Percentiles rank a stretch among this genome's conserved stretches.
Conservation (phyloP, 2,113 vertebrate species). For the Cathartes aura region DNA sequence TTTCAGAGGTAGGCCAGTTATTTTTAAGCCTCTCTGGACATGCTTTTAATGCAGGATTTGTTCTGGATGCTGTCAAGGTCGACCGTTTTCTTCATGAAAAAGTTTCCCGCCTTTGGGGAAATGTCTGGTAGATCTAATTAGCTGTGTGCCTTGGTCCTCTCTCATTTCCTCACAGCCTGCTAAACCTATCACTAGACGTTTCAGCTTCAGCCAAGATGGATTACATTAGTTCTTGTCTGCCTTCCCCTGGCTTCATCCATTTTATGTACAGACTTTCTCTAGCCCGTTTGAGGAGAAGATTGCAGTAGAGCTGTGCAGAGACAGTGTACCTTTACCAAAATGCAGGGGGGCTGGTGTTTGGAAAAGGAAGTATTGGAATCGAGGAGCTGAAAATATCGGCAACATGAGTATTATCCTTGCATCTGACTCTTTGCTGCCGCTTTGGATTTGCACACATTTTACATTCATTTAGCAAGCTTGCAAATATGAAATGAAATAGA, state of each 20-base stretch:
- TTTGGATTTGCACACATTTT: neutral
- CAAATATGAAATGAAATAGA: neutral
- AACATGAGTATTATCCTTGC: neutral
- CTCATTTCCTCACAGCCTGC: conserved; percentile 8
- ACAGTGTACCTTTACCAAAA: neutral
- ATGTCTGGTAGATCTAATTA: conserved; percentile 47
- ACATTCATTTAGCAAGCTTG: neutral
- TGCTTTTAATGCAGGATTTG: conserved; percentile 24
- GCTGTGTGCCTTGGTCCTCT: neutral
- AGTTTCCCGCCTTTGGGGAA: conserved; percentile 1
- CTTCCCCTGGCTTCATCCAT: neutral
- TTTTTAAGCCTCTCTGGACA: conserved; percentile 56
- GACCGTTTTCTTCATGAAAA: neutral
- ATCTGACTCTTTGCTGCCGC: neutral
- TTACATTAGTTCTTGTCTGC: neutral
- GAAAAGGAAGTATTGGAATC: neutral
- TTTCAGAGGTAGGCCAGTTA: conserved; percentile 63
- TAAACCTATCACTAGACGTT: neutral
- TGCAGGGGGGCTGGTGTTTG: neutral
- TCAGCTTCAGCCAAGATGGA: conserved; percentile 19
- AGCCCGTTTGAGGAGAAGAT: neutral
- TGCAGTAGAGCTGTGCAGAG: neutral
- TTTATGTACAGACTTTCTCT: neutral
- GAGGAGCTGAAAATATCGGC: neutral
- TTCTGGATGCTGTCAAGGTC: conserved; percentile 58